Conservation (phyloP, 2,797 vertebrate species). For the Ctenochaetus hawaiiensis region DNA sequence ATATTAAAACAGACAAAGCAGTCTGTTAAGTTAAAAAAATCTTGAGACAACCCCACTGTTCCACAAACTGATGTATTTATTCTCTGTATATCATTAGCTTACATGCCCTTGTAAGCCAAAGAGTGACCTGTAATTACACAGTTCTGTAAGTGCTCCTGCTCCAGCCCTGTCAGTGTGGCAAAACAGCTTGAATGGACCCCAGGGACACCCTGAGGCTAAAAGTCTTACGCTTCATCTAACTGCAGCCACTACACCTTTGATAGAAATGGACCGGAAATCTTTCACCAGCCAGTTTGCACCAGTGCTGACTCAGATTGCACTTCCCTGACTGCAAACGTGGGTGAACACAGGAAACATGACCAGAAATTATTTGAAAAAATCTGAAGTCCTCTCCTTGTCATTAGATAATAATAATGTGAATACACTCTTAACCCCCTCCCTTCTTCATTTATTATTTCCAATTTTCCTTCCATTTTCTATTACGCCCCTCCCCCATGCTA, state of each 20-base stretch:
- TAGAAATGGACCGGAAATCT: neutral
- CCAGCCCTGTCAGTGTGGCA: neutral
- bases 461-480: constrained; percentile 3
- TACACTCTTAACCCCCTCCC: neutral
- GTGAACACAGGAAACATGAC: neutral
- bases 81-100: neutral
- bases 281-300: neutral
- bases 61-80: neutral
- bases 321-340: neutral
- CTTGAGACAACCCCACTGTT: neutral
- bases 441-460: constrained; percentile 1
- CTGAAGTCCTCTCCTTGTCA: neutral
- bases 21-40: too few species aligned
- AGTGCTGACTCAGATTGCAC: neutral
- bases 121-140: constrained; percentile 6
- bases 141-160: neutral
- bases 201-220: neutral
- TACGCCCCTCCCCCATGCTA: constrained; percentile 42
- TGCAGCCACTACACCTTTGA: neutral
- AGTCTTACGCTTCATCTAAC: neutral
- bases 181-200: neutral
- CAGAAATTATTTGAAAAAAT: neutral
- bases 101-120: neutral
- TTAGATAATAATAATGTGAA: neutral
- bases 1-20: too few species aligned